A percentile compares a stretch with the other conserved stretches of the same genome.
Conservation (phyloP, 1,140 invertebrate species). For the Asbolus verrucosus region DNA sequence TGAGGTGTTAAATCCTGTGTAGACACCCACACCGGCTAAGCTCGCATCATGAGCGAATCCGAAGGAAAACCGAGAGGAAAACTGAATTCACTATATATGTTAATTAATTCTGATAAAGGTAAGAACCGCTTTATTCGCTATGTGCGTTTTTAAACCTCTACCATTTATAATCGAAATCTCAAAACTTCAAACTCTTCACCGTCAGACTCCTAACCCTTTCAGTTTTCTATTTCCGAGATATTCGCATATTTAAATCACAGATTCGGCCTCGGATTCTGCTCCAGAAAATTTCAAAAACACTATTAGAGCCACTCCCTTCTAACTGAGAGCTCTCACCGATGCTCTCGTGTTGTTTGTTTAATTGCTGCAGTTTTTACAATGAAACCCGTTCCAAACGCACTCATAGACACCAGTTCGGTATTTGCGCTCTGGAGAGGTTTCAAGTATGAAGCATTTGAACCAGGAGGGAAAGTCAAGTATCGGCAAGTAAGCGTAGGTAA, state of each 20-base stretch:
- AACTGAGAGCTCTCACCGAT: no score
- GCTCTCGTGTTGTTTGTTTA: constrained; percentile 2
- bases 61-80: constrained; percentile 12
- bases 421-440: constrained; percentile 7
- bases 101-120: constrained; percentile 12
- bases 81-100: constrained; percentile 26
- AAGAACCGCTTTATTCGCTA: neutral
- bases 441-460: constrained; percentile 4
- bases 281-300: constrained; percentile 10
- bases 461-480: constrained; percentile 23
- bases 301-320: no score
- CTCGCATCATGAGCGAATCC: neutral
- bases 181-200: no score
- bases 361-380: constrained; percentile 14
- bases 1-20: constrained; percentile 31
- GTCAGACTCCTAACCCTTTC: constrained; percentile 7
- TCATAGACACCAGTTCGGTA: neutral
- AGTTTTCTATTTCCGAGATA: neutral
- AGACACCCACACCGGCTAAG: constrained; percentile 13
- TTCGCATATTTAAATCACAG: no score
- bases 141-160: neutral
- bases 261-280: no score
- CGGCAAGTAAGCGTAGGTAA: constrained; percentile 22
- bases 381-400: constrained; percentile 7
- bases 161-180: constrained; percentile 5